Evolutionary conservation across 2,113 vertebrate species (phyloP), one percentile per base, ranked within the genome.

Genomic region (Irena cyanogastra): DNA sequence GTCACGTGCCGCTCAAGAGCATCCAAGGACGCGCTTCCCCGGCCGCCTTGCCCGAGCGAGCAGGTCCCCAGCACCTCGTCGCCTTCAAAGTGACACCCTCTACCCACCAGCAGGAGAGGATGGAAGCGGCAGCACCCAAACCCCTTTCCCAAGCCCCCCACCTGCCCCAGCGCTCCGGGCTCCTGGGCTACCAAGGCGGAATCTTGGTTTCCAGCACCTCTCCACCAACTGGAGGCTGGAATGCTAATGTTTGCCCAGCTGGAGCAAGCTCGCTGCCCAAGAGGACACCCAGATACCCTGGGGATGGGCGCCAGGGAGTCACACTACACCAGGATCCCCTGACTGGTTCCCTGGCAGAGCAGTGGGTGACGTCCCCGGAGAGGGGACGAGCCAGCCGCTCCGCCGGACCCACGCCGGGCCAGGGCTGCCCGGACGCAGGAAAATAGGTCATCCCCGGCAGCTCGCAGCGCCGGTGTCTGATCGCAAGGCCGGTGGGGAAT

Each of bases 391-490:
- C 44, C 85, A 77, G 68, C 39, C 9, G 10, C 85, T 72, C 53
- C 0, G 21, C 80, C 16, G 5, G 92, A 91, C 92, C 80, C 76
- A 31, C 1, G 83, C 56, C 70, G 6, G 79, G 92, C 77, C 88
- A 28, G 68, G 26, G 65, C 66, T 10, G 21, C 91, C 88, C 20
- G 7, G 77, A 65, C 10, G 3, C 27, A 96, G 76, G 97, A 96
- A 98, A 98, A 98, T 98, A 98, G 98, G 98, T 98, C 98, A 98
- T 69, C 37, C 91, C 87, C 6, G 18, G 97, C 97, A 96, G 95
- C 93, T 91, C 61, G 9, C 87, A 41, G 76, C 13, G 87, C 96
- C 82, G 54, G 93, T 94, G 95, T 85, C 91, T 94, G 93, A 82
- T 72, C 49, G n/a, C 33, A 1, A n/a, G 94, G 96, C 95, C 87